phyloP scores from a whole-genome alignment of 1,140 invertebrate species.

The Magallana ariakensis region DNA sequence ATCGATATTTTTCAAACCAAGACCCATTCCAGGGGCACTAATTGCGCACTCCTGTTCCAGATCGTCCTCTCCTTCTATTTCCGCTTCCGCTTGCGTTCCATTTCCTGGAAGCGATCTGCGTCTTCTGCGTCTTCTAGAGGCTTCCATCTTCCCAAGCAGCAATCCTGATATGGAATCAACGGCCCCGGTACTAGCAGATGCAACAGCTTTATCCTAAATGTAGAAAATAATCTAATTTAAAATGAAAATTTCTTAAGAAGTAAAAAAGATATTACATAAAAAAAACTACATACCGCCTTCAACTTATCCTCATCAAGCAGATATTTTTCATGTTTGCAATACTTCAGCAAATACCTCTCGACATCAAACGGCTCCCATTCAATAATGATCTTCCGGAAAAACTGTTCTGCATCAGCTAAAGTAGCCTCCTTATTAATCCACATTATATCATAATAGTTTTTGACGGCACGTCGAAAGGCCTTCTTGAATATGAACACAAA shows the following conservation, averaged over 20 bases:
- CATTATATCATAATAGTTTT: constrained; percentile 36
- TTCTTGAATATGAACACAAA: constrained; percentile 47
- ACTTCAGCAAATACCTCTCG: constrained; percentile 48
- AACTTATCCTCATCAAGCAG: constrained; percentile 32
- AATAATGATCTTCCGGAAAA: constrained; percentile 42
- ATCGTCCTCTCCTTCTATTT: constrained; percentile 53
- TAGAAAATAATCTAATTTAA: not conserved
- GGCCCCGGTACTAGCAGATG: constrained; percentile 39
- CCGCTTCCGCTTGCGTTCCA: constrained; percentile 13
- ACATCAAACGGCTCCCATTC: constrained; percentile 60
- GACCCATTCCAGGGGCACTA: constrained; percentile 55
- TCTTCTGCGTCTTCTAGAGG: constrained; percentile 41
- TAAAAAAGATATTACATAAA: not conserved
- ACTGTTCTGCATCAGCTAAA: not conserved
- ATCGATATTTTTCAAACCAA: constrained; percentile 63
- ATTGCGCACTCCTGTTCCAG: constrained; percentile 55
- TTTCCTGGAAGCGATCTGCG: constrained; percentile 35
- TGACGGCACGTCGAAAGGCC: constrained; percentile 49
- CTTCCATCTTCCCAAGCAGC: constrained; percentile 53
- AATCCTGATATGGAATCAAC: constrained; percentile 51
- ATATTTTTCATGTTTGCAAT: constrained; percentile 43
- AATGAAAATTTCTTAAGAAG: not conserved
- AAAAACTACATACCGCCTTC: constrained; percentile 47
- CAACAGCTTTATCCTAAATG: constrained; percentile 48
- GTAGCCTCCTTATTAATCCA: constrained; percentile 43